Percentiles rank a stretch among this genome's conserved stretches.
phyloP scores from a whole-genome alignment of 2,113 vertebrate species.

The Chlorodrepanis virens region DNA sequence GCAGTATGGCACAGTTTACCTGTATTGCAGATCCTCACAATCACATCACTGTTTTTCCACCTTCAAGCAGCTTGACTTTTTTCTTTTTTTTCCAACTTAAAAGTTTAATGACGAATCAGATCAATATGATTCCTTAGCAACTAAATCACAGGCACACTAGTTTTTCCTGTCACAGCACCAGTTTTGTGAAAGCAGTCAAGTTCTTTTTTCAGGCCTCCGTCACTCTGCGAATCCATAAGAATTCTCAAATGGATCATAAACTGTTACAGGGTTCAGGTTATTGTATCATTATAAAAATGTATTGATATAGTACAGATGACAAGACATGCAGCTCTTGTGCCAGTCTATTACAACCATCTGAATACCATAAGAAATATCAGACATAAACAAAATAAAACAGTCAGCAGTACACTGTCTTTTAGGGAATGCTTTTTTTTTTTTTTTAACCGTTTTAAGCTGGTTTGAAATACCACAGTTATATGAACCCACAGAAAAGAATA shows the following conservation, averaged over 20 bases:
- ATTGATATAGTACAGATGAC: constrained; percentile 72
- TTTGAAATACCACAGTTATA: neutral
- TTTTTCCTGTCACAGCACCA: constrained; percentile 71
- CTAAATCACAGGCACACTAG: constrained; percentile 69
- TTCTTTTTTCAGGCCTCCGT: constrained; percentile 71
- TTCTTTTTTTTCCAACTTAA: constrained; percentile 57
- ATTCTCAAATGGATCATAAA: constrained; percentile 80
- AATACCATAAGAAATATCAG: constrained; percentile 23
- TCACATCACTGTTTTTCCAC: constrained; percentile 27
- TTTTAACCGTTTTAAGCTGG: neutral
- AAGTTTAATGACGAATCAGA: constrained; percentile 73
- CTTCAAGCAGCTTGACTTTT: constrained; percentile 14
- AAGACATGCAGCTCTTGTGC: constrained; percentile 55
- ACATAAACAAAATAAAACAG: constrained; percentile 35
- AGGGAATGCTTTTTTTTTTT: neutral
- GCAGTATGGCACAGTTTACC: constrained; percentile 5
- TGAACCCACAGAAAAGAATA: neutral
- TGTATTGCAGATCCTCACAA: constrained; percentile 30
- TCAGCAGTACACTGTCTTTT: constrained; percentile 24
- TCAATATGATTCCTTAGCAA: constrained; percentile 74
- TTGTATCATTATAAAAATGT: constrained; percentile 78
- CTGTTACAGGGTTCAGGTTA: constrained; percentile 75
- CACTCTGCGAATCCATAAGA: constrained; percentile 77
- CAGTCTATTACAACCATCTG: constrained; percentile 35
- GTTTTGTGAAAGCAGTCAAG: constrained; percentile 73